Evolutionary conservation across 2,888 invertebrate genomes (phyloP), one percentile per base, ranked within the genome.

Genomic region (Nowickia ferox): DNA sequence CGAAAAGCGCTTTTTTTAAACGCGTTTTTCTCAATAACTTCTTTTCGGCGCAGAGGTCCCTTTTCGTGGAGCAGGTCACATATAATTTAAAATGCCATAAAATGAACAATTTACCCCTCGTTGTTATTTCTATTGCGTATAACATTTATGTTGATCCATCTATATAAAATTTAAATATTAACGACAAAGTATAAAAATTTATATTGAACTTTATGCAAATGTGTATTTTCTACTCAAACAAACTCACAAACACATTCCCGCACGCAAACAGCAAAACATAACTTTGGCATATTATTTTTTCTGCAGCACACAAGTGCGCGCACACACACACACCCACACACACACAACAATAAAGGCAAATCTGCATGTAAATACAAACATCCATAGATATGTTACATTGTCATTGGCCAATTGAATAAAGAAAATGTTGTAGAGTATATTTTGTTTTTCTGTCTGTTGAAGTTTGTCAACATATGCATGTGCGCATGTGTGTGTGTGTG

Each of bases 151-250:
- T 61, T 61, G 17, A 59, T 68, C 61, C 38, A 84, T 74, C 57
- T n/a, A 40, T 72, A 30, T 66, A 79, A 63, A 55, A 84, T 74
- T 75, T 84, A 75, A 75, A 84, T 79, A 79, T 79, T 79, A 75
- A 65, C 84, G 46, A 63, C 44, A 77, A 72, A 65, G 44, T 72
- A 72, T 51, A 77, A 57, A 77, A 77, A 83, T 77, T 82, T 77
- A 69, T 81, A 71, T 82, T 82, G 69, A 76, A 82, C 63, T 76
- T 69, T 69, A 83, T 83, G 76, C 71, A 83, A 83, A 72, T 66
- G 51, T 65, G 61, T 71, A 44, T 71, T 71, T 57, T 72, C n/a
- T 65, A 38, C 71, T 79, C 46, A n/a, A n/a, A 53, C 38, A 51
- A 53, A 17, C 38, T 2, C 61, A 38, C 51, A 46, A 38, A 57